These are phyloP conservation scores for Uromys caudimaculatus DNA, from an alignment of 2,797 vertebrate species.

Conservation along the genomic window DNA sequence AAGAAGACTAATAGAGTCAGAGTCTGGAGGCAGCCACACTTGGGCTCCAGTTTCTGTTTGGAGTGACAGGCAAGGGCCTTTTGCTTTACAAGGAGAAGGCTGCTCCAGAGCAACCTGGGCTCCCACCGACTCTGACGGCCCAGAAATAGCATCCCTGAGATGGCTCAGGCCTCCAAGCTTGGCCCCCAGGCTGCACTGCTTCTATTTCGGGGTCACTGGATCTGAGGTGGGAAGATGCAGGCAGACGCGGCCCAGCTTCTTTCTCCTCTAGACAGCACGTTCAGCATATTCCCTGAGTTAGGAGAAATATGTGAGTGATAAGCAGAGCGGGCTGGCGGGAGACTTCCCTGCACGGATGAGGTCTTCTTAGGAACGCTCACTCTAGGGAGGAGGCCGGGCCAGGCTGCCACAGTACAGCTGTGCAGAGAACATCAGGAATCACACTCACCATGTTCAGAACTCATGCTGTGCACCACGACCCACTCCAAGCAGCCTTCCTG, in stretches of 20 bases:
- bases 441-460: background rate
- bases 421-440: background rate
- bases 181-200: background rate
- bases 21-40: background rate
- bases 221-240: conserved; percentile 46
- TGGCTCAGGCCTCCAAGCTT: background rate
- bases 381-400: background rate
- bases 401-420: background rate
- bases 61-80: fast-evolving
- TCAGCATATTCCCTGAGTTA: conserved; percentile 67
- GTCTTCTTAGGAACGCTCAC: conserved; percentile 11
- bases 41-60: background rate
- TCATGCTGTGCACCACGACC: background rate
- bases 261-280: conserved; percentile 65
- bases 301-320: conserved; percentile 71
- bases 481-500: background rate
- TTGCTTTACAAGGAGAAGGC: background rate
- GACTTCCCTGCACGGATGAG: conserved; percentile 43
- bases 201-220: background rate
- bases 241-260: conserved; percentile 4
- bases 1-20: background rate
- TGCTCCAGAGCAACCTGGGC: background rate
- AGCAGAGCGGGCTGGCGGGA: conserved; percentile 28
- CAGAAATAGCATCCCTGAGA: background rate
- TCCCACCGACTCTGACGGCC: background rate